Evolutionary conservation across 2,797 vertebrate species (phyloP), one percentile per base, ranked within the genome.

Genomic region (Ctenosaura bakeri): DNA sequence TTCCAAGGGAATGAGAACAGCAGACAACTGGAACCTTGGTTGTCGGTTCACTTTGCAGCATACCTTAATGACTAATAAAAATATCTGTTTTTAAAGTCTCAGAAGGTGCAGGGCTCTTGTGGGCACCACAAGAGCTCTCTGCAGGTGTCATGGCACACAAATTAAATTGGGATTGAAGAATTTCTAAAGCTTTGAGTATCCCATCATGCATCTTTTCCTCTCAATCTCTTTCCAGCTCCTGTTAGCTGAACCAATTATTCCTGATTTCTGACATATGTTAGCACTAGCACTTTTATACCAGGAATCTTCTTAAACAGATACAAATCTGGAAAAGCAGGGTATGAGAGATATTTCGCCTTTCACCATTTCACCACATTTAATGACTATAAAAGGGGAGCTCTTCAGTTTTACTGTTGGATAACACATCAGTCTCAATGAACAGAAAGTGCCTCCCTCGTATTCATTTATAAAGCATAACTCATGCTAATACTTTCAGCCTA

Each of bases 381-480:
- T 84, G 89, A 87, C 88, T 85, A 18, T 12, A 78, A 78, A 46
- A 50, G 42, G 32, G 76, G 38, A 78, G 46, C 9, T 10, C 8
- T 85, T 85, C 14, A 24, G 9, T 93, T 88, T 93, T 94, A 91
- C 90, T 95, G 89, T 87, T 12, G 87, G 29, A 76, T 88, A 89
- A 90, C 14, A 90, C 91, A 88, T 79, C 93, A 88, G 1, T 76
- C 88, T 77, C 94, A 95, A 90, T 54, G 88, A 71, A 62, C 71
- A 77, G 14, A 77, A 76, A 86, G 76, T 32, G 77, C 62, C 83
- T 18, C 18, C n/a, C 38, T 52, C 38, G 73, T 92, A 66, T 87
- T 92, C 93, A 84, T 93, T 93, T 80, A 32, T 85, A 90, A 26
- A 91, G 88, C 94, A 90, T 89, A 96, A 94, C 88, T 92, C 32